Evolutionary conservation across 2,888 invertebrate genomes (phyloP).

Genomic region (Nomada ferruginata): DNA sequence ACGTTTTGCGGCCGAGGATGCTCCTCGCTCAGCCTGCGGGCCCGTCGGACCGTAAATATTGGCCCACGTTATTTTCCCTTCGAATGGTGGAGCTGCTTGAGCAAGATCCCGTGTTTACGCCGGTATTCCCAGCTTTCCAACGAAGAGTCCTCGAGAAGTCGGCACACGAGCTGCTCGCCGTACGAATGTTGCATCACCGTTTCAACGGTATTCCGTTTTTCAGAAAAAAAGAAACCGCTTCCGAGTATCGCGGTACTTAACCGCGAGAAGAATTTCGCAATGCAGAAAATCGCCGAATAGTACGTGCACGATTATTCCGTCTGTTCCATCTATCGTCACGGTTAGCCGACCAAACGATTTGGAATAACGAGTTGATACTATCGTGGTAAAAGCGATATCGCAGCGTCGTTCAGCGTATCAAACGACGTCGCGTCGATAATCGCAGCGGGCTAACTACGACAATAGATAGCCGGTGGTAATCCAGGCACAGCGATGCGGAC

Average conservation of each 20-base stretch:
- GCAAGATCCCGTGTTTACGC: slow-evolving; percentile 37
- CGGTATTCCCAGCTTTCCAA: slow-evolving; percentile 39
- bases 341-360: no score
- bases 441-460: slow-evolving; percentile 53
- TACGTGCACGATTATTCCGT: no score
- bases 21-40: slow-evolving; percentile 26
- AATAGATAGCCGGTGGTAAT: slow-evolving; percentile 29
- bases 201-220: slow-evolving; percentile 10
- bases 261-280: neutral
- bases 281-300: no score
- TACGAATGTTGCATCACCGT: slow-evolving; percentile 5
- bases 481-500: neutral
- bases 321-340: no score
- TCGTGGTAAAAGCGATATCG: no score
- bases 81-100: slow-evolving; percentile 33
- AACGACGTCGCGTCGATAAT: slow-evolving; percentile 44
- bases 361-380: no score
- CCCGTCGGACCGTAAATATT: slow-evolving; percentile 67
- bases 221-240: neutral
- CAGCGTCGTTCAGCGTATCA: no score
- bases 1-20: slow-evolving; percentile 39
- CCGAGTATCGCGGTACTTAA: neutral
- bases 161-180: neutral
- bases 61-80: slow-evolving; percentile 66
- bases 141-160: slow-evolving; percentile 15